Conservation (phyloP, 2,113 vertebrate species). For the Solenodon paradoxus region DNA sequence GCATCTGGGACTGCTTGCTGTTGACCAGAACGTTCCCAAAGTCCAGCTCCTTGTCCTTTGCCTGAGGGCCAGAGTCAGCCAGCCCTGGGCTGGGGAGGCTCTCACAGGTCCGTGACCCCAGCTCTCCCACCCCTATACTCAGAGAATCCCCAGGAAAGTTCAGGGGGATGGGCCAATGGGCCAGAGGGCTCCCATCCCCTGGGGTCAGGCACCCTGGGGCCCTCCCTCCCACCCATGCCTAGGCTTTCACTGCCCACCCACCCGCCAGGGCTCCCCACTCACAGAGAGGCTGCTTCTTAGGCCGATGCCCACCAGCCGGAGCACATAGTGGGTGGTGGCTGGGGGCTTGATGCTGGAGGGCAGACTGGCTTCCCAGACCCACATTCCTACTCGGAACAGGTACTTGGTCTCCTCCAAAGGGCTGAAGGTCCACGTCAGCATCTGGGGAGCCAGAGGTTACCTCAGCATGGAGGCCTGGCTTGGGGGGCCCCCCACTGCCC, state of each 20-base stretch:
- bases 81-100: fast-evolving
- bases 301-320: conserved; percentile 87
- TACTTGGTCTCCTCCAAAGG: conserved; percentile 87
- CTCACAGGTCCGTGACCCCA: background rate
- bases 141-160: background rate
- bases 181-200: background rate
- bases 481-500: background rate
- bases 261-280: background rate
- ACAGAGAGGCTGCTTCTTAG: conserved; percentile 58
- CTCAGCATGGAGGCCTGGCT: background rate
- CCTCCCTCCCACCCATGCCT: background rate
- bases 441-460: conserved; percentile 78
- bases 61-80: conserved; percentile 80
- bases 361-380: conserved; percentile 81
- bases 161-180: background rate
- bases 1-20: conserved; percentile 76
- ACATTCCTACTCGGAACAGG: conserved; percentile 82
- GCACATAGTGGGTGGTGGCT: conserved; percentile 73
- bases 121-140: background rate
- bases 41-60: conserved; percentile 82
- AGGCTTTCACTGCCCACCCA: conserved; percentile 16
- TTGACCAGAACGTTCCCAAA: conserved; percentile 88
- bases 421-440: conserved; percentile 90
- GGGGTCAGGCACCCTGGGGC: background rate
- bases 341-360: background rate